These are phyloP conservation scores for Elephas maximus DNA, from an alignment of 2,113 vertebrate species.

Conservation along the genomic window DNA sequence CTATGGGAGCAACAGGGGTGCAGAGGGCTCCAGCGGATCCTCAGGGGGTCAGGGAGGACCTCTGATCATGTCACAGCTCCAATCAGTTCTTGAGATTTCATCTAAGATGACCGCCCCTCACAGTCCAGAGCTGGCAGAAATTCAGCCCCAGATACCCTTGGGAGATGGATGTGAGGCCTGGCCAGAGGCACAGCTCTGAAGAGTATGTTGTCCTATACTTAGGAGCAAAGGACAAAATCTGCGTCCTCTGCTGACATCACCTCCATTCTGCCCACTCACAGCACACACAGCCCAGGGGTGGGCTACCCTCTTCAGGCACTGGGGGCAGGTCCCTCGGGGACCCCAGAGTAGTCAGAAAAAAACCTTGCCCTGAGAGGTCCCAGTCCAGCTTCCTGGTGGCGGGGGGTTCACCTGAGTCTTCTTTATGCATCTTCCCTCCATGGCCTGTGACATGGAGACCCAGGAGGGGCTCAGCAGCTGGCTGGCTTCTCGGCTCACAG, in stretches of 20 bases:
- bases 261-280: not conserved
- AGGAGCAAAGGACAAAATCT: not conserved
- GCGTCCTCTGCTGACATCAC: not conserved
- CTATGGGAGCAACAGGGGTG: slow-evolving; percentile 52
- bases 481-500: not conserved
- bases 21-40: slow-evolving; percentile 58
- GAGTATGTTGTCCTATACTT: not conserved
- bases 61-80: slow-evolving; percentile 83
- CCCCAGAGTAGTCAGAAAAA: not conserved
- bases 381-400: not conserved
- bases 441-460: not conserved
- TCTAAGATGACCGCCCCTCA: slow-evolving; percentile 79
- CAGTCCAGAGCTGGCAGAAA: slow-evolving; percentile 79
- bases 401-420: not conserved
- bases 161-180: slow-evolving; percentile 68
- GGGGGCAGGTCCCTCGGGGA: not conserved
- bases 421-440: not conserved
- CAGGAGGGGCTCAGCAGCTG: not conserved
- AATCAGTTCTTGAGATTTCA: slow-evolving; percentile 77
- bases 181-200: not conserved
- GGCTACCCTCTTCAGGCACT: not conserved
- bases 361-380: not conserved
- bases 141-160: slow-evolving; percentile 70
- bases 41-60: slow-evolving; percentile 17
- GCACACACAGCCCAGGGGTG: not conserved